A percentile compares a stretch with the other conserved stretches of the same genome.
phyloP scores from a whole-genome alignment of 2,113 vertebrate species.

The Pachyramphus minor region DNA sequence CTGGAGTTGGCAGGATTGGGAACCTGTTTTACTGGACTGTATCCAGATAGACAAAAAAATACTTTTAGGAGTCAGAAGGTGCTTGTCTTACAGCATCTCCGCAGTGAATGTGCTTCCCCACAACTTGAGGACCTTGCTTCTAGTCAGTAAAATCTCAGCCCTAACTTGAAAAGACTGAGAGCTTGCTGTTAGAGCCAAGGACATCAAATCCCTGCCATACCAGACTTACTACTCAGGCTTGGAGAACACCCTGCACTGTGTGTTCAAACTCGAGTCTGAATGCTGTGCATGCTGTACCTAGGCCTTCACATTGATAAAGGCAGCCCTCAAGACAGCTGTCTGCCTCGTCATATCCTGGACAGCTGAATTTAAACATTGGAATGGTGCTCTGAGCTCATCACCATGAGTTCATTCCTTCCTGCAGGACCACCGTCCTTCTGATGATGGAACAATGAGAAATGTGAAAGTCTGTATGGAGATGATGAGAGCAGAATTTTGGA shows the following conservation, averaged over 20 bases:
- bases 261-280: background rate
- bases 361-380: background rate
- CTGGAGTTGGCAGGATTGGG: background rate
- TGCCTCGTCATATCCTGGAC: background rate
- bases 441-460: background rate
- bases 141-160: background rate
- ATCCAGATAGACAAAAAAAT: background rate
- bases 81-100: background rate
- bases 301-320: background rate
- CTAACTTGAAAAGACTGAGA: background rate
- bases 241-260: background rate
- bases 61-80: background rate
- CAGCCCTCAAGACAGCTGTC: background rate
- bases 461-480: background rate
- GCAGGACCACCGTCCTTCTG: background rate
- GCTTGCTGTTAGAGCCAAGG: background rate
- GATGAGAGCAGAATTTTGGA: background rate
- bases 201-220: background rate
- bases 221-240: background rate
- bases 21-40: background rate
- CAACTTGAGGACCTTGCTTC: background rate
- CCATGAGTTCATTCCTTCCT: background rate
- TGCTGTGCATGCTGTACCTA: background rate
- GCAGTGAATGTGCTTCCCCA: background rate
- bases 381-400: background rate